Conservation (phyloP, 2,113 vertebrate species). For the Propithecus coquereli region DNA sequence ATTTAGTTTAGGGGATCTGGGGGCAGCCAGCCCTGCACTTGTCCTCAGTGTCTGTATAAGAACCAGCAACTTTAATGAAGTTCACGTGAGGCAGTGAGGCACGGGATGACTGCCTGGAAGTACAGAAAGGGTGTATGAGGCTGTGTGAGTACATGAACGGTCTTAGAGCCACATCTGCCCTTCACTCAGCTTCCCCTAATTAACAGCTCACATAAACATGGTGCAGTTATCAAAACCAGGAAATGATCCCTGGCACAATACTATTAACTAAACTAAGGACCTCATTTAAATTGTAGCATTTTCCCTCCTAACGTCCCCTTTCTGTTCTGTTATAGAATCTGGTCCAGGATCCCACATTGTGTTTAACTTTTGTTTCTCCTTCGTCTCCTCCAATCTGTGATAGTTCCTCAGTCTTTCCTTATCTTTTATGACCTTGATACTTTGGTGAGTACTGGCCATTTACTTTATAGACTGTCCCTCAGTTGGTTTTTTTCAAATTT, state of each 20-base stretch:
- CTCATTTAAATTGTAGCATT: not conserved
- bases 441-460: not conserved
- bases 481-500: not conserved
- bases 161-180: no score
- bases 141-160: not conserved
- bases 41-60: not conserved
- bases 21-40: not conserved
- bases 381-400: not conserved
- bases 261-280: not conserved
- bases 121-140: not conserved
- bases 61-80: not conserved
- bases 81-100: not conserved
- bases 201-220: not conserved
- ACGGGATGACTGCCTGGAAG: not conserved
- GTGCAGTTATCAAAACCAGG: not conserved
- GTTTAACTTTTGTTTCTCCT: not conserved
- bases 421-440: not conserved
- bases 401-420: not conserved
- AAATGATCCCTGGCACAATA: not conserved
- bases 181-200: not conserved
- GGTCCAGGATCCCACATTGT: not conserved
- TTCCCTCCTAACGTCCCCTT: not conserved
- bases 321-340: not conserved
- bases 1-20: not conserved
- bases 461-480: not conserved